Evolutionary conservation across 2,797 vertebrate species (phyloP), one percentile per base, ranked within the genome.

Genomic region (Chrysocyon brachyurus): DNA sequence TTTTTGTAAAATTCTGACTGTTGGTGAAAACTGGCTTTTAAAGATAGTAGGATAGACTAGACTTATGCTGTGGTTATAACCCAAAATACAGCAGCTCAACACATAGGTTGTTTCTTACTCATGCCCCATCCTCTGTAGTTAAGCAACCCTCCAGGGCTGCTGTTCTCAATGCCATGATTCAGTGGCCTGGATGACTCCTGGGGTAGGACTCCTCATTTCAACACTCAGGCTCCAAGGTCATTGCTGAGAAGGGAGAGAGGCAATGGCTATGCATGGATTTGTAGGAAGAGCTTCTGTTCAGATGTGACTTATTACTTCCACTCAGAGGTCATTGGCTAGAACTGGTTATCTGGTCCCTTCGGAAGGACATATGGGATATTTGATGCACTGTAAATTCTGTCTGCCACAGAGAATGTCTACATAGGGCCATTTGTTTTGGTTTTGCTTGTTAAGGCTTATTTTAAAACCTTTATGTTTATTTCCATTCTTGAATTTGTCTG

Each of bases 11-110:
- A 75, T 91, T 54, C 16, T 93, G 46, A 93, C 26, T 63, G 12
- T 84, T 95, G 52, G 64, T 84, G 24, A 91, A 95, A 96, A 59
- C 40, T 84, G 59, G 8, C 15, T 87, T 96, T 90, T 64, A 52
- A 36, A 66, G 21, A 46, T 24, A 17, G 28, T 70, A 61, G 46
- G 46, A 36, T 40, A 90, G 11, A 61, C 5, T 68, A 61, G 49
- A 88, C 3, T 73, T 94, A 31, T 36, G 15, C 26, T 81, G 8
- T 63, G 52, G 8, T 77, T 79, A 84, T 90, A 91, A 85, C 52
- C 46, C 28, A 82, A 24, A 49, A 90, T 36, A 72, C 1, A 87
- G 24, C 54, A 81, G 6, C 59, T 94, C 46, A n/a, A 21, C 33
- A 15, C 36, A 36, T 31, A 77, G 31, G 12, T 84, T 52, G 57